Evolutionary conservation across 2,888 invertebrate species (phyloP).

Genomic region (Apamea crenata): DNA sequence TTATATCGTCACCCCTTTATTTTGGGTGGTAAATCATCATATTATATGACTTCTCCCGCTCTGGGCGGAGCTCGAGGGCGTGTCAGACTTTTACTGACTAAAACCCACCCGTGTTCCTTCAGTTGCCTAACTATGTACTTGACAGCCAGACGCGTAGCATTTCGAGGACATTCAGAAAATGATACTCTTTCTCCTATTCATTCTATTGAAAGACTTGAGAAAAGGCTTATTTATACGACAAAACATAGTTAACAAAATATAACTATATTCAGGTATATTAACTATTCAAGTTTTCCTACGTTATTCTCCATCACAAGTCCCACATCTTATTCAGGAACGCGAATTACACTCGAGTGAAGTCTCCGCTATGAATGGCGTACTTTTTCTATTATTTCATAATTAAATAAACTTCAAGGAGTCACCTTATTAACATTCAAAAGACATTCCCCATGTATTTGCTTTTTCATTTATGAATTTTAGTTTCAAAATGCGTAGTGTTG

Average conservation of each 20-base stretch:
- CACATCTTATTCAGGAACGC: conserved; percentile 63
- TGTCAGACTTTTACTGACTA: no score
- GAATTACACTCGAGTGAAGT: conserved; percentile 68
- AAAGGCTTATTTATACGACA: conserved; percentile 28
- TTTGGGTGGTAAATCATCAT: no score
- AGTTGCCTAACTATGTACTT: not conserved
- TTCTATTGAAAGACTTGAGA: conserved; percentile 1
- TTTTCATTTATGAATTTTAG: conserved; percentile 16
- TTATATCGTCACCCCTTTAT: no score
- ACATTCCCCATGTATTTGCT: conserved; percentile 47
- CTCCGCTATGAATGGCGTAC: conserved; percentile 58
- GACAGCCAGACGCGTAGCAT: conserved; percentile 4
- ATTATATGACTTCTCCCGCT: no score
- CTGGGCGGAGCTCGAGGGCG: no score
- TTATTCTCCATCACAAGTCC: conserved; percentile 31
- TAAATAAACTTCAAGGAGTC: conserved; percentile 78
- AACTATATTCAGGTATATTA: conserved; percentile 18
- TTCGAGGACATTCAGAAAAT: conserved; percentile 19
- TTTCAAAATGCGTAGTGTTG: conserved; percentile 3
- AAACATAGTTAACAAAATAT: not conserved
- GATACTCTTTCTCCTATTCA: conserved; percentile 19
- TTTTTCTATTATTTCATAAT: conserved; percentile 77
- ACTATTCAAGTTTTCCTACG: conserved; percentile 43
- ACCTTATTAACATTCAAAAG: conserved; percentile 78
- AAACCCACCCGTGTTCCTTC: no score